Evolutionary conservation across 2,113 vertebrate species (phyloP), one percentile per base, ranked within the genome.

Genomic region (Pomatorhinus ruficollis): DNA sequence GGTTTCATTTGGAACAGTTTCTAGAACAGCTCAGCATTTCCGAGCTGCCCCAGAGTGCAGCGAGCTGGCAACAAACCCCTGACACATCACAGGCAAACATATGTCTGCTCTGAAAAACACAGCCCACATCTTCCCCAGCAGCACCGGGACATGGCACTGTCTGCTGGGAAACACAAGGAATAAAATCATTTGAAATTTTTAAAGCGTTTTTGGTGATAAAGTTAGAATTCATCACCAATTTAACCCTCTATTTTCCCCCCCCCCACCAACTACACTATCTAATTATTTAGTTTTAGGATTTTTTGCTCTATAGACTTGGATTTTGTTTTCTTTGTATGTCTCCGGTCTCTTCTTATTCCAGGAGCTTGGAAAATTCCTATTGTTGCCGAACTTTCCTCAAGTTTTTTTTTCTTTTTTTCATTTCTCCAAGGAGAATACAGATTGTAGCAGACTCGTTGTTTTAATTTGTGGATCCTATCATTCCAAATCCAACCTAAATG

Each of bases 401-500:
- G 52, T 27, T 31, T 18, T 20, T 15, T 39, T 22, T 18, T 20
- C 10, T 39, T 22, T n/a, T 63, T 63, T 19, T 10, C 4, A 24
- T 86, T 87, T 84, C 19, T 75, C 19, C 5, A 14, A 40, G 61
- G 63, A 66, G 35, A 40, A 42, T n/a, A 11, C 42, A 80, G 63
- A 63, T 75, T 28, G 35, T 3, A 50, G 21, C 44, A 57, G 31
- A 35, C 56, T 96, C 87, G 52, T 94, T 89, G 88, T 63, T 96
- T 94, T 94, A 93, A 96, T 97, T 91, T 96, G 89, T 64, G 87
- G 92, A 95, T 94, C 85, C 71, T 91, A 12, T 89, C 93, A 97
- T 95, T 96, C 93, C 95, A 88, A 84, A 94, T 93, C 84, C 96
- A 97, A 77, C 49, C 85, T 95, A 97, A 93, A 70, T 31, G 87